Percentiles rank a stretch among this genome's conserved stretches.
Conservation (phyloP, 2,888 invertebrate genomes). For the Proisotoma minuta region DNA sequence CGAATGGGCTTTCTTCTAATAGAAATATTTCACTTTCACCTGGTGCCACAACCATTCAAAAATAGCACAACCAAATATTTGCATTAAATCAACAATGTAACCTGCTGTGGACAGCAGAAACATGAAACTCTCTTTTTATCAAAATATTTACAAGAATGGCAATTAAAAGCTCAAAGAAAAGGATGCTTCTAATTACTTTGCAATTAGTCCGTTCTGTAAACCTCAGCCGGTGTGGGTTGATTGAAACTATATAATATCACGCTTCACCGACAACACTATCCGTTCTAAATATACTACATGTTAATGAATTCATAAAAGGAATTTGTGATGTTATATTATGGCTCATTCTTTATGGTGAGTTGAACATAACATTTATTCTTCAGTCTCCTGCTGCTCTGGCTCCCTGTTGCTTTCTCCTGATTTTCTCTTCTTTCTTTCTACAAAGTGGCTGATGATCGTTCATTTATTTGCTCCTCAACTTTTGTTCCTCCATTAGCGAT, state of each 20-base stretch:
- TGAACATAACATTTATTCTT: not conserved
- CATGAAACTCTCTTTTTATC: too few species aligned
- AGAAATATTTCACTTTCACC: not conserved
- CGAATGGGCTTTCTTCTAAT: too few species aligned
- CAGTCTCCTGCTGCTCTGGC: not conserved
- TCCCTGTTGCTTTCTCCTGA: not conserved
- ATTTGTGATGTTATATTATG: not conserved
- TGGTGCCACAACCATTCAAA: too few species aligned
- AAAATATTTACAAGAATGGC: too few species aligned
- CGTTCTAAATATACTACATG: not conserved
- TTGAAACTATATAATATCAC: not conserved
- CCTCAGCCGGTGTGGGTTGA: not conserved
- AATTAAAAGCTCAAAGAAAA: too few species aligned
- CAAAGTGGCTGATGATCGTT: not conserved
- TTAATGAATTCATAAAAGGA: slow-evolving; percentile 7
- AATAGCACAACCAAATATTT: too few species aligned
- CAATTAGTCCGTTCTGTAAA: not conserved
- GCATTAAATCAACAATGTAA: too few species aligned
- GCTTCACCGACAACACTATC: not conserved
- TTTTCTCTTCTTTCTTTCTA: not conserved
- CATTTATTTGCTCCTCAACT: not conserved
- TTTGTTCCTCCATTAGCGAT: not conserved
- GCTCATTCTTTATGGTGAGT: slow-evolving; percentile 6
- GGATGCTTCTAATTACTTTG: not conserved
- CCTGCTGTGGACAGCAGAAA: too few species aligned